These are phyloP conservation scores for Chromoteleia sp. DNA, from an alignment of 2,888 invertebrate genomes.

Conservation along the genomic window DNA sequence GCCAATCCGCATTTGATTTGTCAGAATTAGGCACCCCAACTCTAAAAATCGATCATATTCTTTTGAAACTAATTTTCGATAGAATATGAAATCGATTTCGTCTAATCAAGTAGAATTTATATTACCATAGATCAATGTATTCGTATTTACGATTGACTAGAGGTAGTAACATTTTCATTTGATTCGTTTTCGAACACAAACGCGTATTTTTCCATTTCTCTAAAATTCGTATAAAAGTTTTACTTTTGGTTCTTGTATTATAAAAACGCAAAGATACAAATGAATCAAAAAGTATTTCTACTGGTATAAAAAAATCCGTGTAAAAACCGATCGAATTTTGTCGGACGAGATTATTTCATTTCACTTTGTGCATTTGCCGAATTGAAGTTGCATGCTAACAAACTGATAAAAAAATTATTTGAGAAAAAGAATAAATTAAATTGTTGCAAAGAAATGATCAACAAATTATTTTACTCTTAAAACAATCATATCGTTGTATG, in stretches of 20 bases:
- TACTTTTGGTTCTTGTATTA: not conserved
- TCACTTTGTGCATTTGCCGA: slow-evolving; percentile 28
- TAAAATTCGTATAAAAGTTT: slow-evolving; percentile 48
- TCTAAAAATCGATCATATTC: slow-evolving; percentile 24
- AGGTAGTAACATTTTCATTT: slow-evolving; percentile 54
- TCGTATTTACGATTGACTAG: slow-evolving; percentile 47
- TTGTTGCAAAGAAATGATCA: not conserved
- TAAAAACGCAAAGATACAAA: slow-evolving; percentile 25
- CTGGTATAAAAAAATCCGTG: slow-evolving; percentile 18
- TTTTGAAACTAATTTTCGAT: too few relatives aligned
- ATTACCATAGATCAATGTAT: slow-evolving; percentile 25
- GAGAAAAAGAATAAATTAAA: not conserved
- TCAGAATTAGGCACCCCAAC: slow-evolving; percentile 64
- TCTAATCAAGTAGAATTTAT: slow-evolving; percentile 18
- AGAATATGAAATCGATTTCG: not conserved
- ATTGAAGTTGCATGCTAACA: not conserved
- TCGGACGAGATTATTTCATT: not conserved
- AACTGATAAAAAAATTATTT: not conserved
- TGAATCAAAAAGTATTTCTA: slow-evolving; percentile 9
- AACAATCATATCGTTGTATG: slow-evolving; percentile 41
- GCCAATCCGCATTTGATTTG: slow-evolving; percentile 62
- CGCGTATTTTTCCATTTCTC: not conserved
- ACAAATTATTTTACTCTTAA: not conserved
- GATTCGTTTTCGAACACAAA: slow-evolving; percentile 33
- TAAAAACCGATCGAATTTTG: slow-evolving; percentile 17